These are phyloP conservation scores for Heliconius eleuchia DNA, from an alignment of 1,140 invertebrate species.

Conservation along the genomic window DNA sequence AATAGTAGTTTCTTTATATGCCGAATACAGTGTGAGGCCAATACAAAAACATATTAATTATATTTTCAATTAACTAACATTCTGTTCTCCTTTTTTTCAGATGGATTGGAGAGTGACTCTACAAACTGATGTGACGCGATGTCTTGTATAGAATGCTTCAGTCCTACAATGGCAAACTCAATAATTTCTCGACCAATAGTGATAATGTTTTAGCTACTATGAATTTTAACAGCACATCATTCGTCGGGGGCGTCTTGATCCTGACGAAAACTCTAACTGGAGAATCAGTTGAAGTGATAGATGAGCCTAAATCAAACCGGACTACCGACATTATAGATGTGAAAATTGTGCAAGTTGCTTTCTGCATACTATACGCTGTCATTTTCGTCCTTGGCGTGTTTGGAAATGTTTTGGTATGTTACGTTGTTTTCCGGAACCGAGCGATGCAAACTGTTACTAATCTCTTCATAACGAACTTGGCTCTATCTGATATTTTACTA, in stretches of 20 bases:
- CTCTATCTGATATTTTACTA: constrained; percentile 95
- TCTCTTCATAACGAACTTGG: constrained; percentile 98
- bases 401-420: constrained; percentile 96
- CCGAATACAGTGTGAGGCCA: too few relatives aligned
- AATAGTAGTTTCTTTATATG: too few relatives aligned
- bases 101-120: constrained; percentile 57
- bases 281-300: constrained; percentile 65
- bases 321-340: constrained; percentile 84
- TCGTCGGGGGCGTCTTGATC: constrained; percentile 61
- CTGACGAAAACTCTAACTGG: constrained; percentile 70
- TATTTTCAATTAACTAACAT: background rate
- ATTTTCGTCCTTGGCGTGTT: constrained; percentile 95
- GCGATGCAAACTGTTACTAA: constrained; percentile 99
- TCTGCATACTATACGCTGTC: constrained; percentile 91
- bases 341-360: constrained; percentile 87
- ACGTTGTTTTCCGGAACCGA: constrained; percentile 94
- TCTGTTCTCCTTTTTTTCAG: constrained; percentile 55
- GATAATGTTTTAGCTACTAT: constrained; percentile 54
- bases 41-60: too few relatives aligned
- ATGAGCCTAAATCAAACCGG: constrained; percentile 68
- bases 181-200: constrained; percentile 29
- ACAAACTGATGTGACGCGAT: background rate
- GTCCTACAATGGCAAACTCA: constrained; percentile 37
- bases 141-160: constrained; percentile 21
- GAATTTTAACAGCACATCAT: constrained; percentile 59